Evolutionary conservation across 2,113 vertebrate genomes (phyloP), one percentile per base, ranked within the genome.

Genomic region (Ceyx melanurus): DNA sequence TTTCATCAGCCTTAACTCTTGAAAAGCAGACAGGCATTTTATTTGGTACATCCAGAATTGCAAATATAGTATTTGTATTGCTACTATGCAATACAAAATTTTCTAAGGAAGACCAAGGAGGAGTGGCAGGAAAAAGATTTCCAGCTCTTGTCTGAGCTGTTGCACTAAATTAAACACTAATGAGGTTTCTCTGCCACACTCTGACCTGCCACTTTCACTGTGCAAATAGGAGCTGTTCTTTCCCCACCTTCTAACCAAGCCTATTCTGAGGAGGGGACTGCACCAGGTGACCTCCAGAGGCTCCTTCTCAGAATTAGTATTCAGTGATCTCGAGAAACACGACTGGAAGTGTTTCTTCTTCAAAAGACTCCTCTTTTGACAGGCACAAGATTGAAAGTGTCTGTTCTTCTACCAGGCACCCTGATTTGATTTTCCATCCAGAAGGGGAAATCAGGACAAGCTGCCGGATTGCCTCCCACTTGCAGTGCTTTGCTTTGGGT

Each of bases 401-500:
- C 33, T 56, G 8, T 3, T 68, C 9, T 56, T 43, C 67, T 29
- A 56, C 4, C 1, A 1, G 7, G 14, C 50, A 51, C 42, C 40
- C 61, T 3, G 40, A 60, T 66, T 70, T 16, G 23, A 35, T 58
- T 60, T 50, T 15, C 71, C 62, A 43, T 22, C 8, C 25, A 25
- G 51, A 46, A 64, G 7, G 61, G 3, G 17, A 40, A 25, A 8
- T 8, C 25, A 8, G 15, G 42, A 45, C 46, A 37, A 25, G 25
- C n/a, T 4, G 15, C 9, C 0, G 3, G 8, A 4, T 3, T 8
- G 3, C 66, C 48, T 40, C 28, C 22, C 11, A 13, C 40, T 58
- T 2, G 23, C 81, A 42, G 58, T 42, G 16, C 33, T 75, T 50
- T 3, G n/a, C 10, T n/a, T 77, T 18, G 33, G 62, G 53, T 45